Evolutionary conservation across 2,797 vertebrate species (phyloP).

Genomic region (Podargus strigoides): DNA sequence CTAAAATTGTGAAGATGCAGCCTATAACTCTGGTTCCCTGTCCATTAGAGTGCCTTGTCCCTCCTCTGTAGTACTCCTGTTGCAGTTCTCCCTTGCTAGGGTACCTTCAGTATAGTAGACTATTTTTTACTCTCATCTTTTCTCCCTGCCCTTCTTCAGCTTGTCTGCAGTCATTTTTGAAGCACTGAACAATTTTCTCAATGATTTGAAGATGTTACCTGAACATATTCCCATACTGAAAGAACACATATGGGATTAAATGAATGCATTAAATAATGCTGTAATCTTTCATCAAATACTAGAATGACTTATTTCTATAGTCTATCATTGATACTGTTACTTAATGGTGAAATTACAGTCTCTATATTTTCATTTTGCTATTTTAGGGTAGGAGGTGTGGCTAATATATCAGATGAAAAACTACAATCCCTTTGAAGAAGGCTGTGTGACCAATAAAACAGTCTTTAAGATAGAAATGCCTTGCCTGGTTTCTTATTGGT

Average conservation of each 20-base stretch:
- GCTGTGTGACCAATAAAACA: neutral
- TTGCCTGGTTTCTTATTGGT: neutral
- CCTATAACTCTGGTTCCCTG: neutral
- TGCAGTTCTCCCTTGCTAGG: neutral
- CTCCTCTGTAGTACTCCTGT: neutral
- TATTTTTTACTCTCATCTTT: neutral
- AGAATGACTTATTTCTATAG: neutral
- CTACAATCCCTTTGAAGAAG: neutral
- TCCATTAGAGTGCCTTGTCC: neutral
- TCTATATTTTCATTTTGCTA: neutral
- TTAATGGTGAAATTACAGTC: neutral
- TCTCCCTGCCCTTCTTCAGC: neutral
- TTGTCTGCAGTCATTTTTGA: neutral
- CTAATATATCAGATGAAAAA: neutral
- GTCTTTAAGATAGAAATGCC: neutral
- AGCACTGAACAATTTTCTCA: neutral
- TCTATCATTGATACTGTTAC: neutral
- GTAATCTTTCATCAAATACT: neutral
- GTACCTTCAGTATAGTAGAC: neutral
- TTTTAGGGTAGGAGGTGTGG: neutral
- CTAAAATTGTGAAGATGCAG: neutral
- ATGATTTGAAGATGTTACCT: neutral
- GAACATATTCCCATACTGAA: neutral
- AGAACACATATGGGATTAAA: neutral
- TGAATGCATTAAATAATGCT: neutral